Percentiles rank a stretch among this genome's conserved stretches.
phyloP scores from a whole-genome alignment of 2,113 vertebrate species.

The Arenaria interpres region DNA sequence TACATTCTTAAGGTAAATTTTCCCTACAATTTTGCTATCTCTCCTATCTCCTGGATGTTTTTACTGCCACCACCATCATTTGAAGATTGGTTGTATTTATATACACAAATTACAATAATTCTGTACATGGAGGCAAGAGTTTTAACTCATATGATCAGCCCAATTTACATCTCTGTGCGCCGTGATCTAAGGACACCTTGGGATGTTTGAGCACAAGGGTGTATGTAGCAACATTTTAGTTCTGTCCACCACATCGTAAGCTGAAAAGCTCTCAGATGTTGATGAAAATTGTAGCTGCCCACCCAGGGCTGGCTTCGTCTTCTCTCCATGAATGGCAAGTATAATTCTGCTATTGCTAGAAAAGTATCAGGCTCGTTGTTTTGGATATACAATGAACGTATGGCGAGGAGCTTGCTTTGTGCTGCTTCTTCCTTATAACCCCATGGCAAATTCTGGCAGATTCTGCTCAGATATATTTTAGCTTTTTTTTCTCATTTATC shows the following conservation, averaged over 20 bases:
- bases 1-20: background rate
- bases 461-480: background rate
- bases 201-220: background rate
- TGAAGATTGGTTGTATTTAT: background rate
- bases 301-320: background rate
- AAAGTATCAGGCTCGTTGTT: background rate
- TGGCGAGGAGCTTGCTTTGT: background rate
- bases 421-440: background rate
- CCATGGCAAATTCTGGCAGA: constrained; percentile 6
- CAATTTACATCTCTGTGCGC: background rate
- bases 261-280: background rate
- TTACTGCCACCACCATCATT: background rate
- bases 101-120: background rate
- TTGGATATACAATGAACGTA: background rate
- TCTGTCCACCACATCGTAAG: background rate
- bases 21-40: background rate
- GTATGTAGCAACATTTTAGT: background rate
- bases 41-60: background rate
- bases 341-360: background rate
- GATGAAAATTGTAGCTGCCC: background rate
- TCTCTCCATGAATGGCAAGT: background rate
- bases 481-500: background rate
- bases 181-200: background rate
- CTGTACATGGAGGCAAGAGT: background rate
- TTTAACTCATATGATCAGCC: background rate